Evolutionary conservation across 1,140 invertebrate genomes (phyloP), one percentile per base, ranked within the genome.

Genomic region (Vollenhovia emeryi): DNA sequence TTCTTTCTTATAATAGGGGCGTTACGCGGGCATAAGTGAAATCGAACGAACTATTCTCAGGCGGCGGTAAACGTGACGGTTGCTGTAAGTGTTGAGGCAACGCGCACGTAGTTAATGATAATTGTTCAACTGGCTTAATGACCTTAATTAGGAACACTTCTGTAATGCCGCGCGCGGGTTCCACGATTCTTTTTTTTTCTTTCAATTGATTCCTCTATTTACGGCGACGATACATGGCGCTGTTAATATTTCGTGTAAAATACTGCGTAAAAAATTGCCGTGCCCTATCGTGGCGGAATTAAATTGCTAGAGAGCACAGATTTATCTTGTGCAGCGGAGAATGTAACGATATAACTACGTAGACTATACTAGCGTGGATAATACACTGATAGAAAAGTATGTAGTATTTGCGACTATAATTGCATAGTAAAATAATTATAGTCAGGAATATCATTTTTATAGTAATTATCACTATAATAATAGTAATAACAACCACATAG

Each of bases 111-210:
- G 89, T 92, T 92, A 91, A 92, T 92, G 87, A 87, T 89, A 91
- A 91, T 92, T 92, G 90, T 90, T 91, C 87, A 92, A 92, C 90
- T 90, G 86, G 90, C 91, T 92, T 91, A 84, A 92, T 91, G 85
- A 82, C 89, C 90, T 90, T 91, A 89, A 92, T 92, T 91, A 90
- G 71, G 89, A 82, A 59, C 87, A 88, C 82, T 86, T 87, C 84
- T 86, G 84, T 85, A 87, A 89, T 89, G 84, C 79, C 30, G 71
- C 80, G 59, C 66, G 57, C 40, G 40, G 40, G 55, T 59, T 84
- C 27, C n/a, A 59, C 33, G 68, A 36, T 80, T 84, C 52, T 89
- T 76, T 84, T 55, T 50, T 55, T 60, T 52, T 33, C 48, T n/a
- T 57, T 33, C 48, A 33, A 33, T 62, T 52, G 13, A 50, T 74